phyloP scores from a whole-genome alignment of 2,113 vertebrate species.

The Lanius collurio region DNA sequence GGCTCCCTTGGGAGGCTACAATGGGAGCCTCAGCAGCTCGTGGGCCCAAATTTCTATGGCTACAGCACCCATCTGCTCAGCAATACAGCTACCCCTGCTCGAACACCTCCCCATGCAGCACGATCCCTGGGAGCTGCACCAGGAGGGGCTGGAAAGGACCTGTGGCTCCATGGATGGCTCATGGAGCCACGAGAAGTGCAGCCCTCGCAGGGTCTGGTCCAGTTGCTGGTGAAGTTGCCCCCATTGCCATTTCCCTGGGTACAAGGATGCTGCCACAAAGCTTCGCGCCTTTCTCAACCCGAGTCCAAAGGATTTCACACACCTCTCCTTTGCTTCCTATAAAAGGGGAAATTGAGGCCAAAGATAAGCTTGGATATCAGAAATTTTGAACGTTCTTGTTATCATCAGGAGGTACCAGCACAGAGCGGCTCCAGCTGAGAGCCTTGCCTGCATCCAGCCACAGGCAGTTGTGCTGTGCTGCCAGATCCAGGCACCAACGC shows the following conservation, averaged over 20 bases:
- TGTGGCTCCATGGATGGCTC: fast-evolving
- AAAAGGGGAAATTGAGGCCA: background rate
- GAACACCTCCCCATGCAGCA: background rate
- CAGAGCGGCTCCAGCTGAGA: background rate
- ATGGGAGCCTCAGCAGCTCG: slow-evolving; percentile 7
- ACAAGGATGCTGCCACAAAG: background rate
- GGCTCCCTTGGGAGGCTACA: slow-evolving; percentile 46
- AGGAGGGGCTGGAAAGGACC: background rate
- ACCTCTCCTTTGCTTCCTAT: fast-evolving
- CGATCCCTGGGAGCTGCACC: background rate
- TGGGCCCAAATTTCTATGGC: slow-evolving; percentile 51
- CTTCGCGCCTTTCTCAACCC: background rate
- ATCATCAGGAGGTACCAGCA: background rate
- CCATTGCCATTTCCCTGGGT: background rate
- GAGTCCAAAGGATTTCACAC: background rate
- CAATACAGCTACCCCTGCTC: background rate
- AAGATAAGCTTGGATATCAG: background rate
- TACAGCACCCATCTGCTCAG: slow-evolving; percentile 43
- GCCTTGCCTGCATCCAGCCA: background rate
- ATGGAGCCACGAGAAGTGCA: fast-evolving
- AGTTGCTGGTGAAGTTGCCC: background rate
- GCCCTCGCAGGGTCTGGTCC: fast-evolving
- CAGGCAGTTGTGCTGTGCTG: fast-evolving
- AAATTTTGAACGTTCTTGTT: fast-evolving
- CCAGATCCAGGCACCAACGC: background rate